Percentiles rank a stretch among this genome's conserved stretches.
phyloP scores from a whole-genome alignment of 2,888 invertebrate genomes.

The Liodrosophila aerea region DNA sequence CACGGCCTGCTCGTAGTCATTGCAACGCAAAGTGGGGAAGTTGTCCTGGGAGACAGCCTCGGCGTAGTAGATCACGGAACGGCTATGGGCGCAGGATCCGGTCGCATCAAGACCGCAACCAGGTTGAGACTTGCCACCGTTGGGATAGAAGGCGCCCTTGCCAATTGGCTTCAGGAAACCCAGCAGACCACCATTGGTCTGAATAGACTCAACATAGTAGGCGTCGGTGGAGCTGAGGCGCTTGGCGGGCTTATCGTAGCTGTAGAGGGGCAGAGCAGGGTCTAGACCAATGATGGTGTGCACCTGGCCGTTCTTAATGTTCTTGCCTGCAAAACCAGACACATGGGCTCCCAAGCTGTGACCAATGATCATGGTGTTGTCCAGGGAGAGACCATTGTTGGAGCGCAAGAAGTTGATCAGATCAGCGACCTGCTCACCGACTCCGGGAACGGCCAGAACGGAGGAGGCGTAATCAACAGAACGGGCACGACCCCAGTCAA shows the following conservation, averaged over 20 bases:
- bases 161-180: constrained; percentile 80
- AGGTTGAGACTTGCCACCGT: constrained; percentile 84
- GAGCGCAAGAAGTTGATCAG: constrained; percentile 82
- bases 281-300: constrained; percentile 84
- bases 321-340: constrained; percentile 85
- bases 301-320: constrained; percentile 84
- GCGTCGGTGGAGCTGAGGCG: constrained; percentile 74
- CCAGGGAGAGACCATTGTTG: constrained; percentile 82
- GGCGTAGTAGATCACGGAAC: constrained; percentile 82
- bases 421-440: constrained; percentile 72
- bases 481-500: constrained; percentile 85
- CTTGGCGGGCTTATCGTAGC: constrained; percentile 55
- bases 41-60: constrained; percentile 80
- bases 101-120: constrained; percentile 82
- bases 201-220: constrained; percentile 80
- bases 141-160: constrained; percentile 84
- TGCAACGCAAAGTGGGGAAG: constrained; percentile 69
- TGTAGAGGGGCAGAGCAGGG: constrained; percentile 78
- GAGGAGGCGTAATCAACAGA: constrained; percentile 84
- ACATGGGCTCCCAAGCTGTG: constrained; percentile 86
- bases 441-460: constrained; percentile 80
- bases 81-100: constrained; percentile 82
- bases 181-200: constrained; percentile 74
- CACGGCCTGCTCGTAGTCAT: constrained; percentile 75
- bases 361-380: constrained; percentile 84